phyloP scores from a whole-genome alignment of 2,888 invertebrate genomes.

The Tineola bisselliella region DNA sequence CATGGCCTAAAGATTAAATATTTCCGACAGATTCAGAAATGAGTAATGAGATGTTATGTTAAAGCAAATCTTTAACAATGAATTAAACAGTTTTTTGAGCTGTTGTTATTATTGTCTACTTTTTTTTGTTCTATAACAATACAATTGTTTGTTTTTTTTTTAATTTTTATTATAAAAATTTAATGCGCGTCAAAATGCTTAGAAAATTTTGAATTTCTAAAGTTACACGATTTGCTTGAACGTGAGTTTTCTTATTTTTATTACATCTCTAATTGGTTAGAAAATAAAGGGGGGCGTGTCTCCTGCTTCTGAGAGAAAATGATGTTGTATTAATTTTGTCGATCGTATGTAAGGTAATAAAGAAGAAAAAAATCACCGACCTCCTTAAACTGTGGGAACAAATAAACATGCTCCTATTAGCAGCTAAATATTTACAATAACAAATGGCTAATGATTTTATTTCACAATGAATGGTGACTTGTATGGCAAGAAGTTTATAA shows the following conservation, averaged over 20 bases:
- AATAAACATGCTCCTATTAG: slow-evolving; percentile 21
- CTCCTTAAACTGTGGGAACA: slow-evolving; percentile 15
- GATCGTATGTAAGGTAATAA: no score
- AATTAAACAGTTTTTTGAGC: not conserved
- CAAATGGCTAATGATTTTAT: slow-evolving; percentile 22
- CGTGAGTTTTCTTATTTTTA: not conserved
- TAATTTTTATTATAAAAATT: not conserved
- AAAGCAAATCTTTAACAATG: not conserved
- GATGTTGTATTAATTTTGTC: no score
- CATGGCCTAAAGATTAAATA: not conserved
- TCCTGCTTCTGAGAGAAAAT: no score
- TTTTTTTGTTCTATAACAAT: not conserved
- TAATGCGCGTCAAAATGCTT: not conserved
- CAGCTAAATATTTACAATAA: slow-evolving; percentile 15
- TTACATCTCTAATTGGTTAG: no score
- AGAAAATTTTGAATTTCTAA: not conserved
- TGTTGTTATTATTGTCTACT: not conserved
- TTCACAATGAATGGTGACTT: slow-evolving; percentile 19
- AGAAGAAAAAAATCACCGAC: slow-evolving; percentile 15
- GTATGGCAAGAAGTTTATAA: not conserved
- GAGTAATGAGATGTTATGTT: slow-evolving; percentile 7
- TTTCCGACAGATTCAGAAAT: not conserved
- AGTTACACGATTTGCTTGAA: not conserved
- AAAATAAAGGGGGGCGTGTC: no score
- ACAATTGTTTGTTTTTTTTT: not conserved